Base-by-base conservation (phyloP, 2,113 vertebrate genomes). In the Pteropus alecto region DNA sequence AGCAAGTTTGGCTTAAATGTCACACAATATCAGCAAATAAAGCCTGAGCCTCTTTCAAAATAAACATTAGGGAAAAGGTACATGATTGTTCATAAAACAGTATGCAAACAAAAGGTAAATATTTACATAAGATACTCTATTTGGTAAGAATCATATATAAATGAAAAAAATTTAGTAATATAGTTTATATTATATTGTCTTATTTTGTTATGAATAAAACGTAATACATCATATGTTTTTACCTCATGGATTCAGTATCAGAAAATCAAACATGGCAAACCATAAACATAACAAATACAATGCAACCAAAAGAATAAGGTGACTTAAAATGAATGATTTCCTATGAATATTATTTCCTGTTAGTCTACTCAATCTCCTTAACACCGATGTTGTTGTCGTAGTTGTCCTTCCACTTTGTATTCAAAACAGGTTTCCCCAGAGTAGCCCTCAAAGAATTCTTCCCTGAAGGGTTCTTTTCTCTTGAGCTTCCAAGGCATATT, bases 81-180 rank as follows among this genome's bases (percentile, higher is more conserved):
- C 77, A 51, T 84, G 91, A 13, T 95, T 94, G 86, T 91, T 96
- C 93, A 97, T 92, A 98, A 94, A 82, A 94, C 9, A 97, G 86
- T 89, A 65, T 65, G 51, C 70, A 94, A 89, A 77, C 96, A 96
- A 97, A 97, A 86, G 71, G 2, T 95, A 86, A 65, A 89, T n/a
- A 58, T 86, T 97, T 97, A 96, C 35, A 74, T 95, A 95, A 96
- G 96, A 95, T 97, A 92, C 60, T 97, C 71, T 95, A 26, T 76
- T 38, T 71, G 10, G 43, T 48, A 77, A 58, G 26, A 56, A 90
- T n/a, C 19, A 65, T 4, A 96, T 91, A 97, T 73, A 97, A 95
- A 94, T 90, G 91, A 98, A 97, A 92, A 98, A 98, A 98, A 98
- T 97, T 97, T 97, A 97, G 96, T 98, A 77, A 95, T 97, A 96